Percentiles rank a stretch among this genome's conserved stretches.
phyloP scores from a whole-genome alignment of 2,113 vertebrate species.

The Chinchilla lanigera region DNA sequence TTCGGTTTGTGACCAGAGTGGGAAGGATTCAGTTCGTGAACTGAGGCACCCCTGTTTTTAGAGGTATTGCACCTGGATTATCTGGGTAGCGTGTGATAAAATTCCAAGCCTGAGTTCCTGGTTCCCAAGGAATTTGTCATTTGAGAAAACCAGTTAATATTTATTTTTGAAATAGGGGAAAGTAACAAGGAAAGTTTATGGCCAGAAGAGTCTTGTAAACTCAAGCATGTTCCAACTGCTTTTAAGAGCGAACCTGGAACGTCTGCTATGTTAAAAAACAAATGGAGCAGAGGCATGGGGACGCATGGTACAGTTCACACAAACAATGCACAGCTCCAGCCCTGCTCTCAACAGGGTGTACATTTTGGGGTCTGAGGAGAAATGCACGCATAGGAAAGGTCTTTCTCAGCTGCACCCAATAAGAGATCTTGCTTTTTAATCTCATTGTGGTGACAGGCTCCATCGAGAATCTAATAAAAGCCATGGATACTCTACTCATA shows the following conservation, averaged over 20 bases:
- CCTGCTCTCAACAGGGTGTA: neutral
- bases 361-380: neutral
- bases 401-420: neutral
- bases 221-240: neutral
- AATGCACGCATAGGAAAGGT: neutral
- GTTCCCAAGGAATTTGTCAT: neutral
- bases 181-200: neutral
- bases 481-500: neutral
- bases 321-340: neutral
- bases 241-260: neutral
- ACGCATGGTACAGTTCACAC: neutral
- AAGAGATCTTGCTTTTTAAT: neutral
- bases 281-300: neutral
- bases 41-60: neutral
- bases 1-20: neutral
- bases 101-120: neutral
- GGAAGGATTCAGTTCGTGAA: neutral
- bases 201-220: constrained; percentile 8
- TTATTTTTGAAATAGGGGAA: neutral
- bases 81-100: neutral
- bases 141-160: neutral
- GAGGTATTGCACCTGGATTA: neutral
- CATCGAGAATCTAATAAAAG: neutral
- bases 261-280: neutral
- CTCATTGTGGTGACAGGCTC: constrained; percentile 13